A percentile compares a stretch with the other conserved stretches of the same genome.
These are phyloP conservation scores for Andrena praecox DNA, from an alignment of 2,888 invertebrate species.

Conservation along the genomic window DNA sequence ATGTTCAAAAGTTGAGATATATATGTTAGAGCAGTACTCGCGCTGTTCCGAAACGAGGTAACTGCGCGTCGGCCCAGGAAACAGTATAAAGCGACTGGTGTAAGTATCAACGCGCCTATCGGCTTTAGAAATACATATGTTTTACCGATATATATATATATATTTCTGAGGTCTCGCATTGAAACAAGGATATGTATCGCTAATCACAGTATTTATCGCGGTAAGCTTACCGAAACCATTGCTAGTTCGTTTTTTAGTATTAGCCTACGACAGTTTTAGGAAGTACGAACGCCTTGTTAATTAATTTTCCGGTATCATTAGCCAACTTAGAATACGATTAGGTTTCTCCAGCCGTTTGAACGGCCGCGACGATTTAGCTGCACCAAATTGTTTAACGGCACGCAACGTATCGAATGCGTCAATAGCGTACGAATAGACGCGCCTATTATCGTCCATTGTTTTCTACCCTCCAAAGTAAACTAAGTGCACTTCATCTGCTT, in stretches of 20 bases:
- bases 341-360: slow-evolving; percentile 41
- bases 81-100: slow-evolving; percentile 49
- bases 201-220: slow-evolving; percentile 68
- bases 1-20: slow-evolving; percentile 50
- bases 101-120: slow-evolving; percentile 28
- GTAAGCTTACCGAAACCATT: slow-evolving; percentile 55
- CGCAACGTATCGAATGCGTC: slow-evolving; percentile 46
- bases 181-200: slow-evolving; percentile 55
- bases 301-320: slow-evolving; percentile 56
- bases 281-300: slow-evolving; percentile 48
- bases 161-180: slow-evolving; percentile 50
- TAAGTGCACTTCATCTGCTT: slow-evolving; percentile 56
- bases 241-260: slow-evolving; percentile 68
- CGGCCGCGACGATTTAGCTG: slow-evolving; percentile 61
- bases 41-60: slow-evolving; percentile 18
- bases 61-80: slow-evolving; percentile 36
- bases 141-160: slow-evolving; percentile 45
- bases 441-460: slow-evolving; percentile 58
- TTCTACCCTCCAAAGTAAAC: slow-evolving; percentile 49
- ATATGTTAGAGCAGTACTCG: slow-evolving; percentile 30
- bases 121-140: slow-evolving; percentile 45
- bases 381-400: slow-evolving; percentile 71
- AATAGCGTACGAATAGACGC: slow-evolving; percentile 37
- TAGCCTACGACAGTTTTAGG: slow-evolving; percentile 59
- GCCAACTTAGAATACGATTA: slow-evolving; percentile 52